Base-by-base conservation (phyloP, 2,888 invertebrate genomes). In the Sarcophaga variegata region DNA sequence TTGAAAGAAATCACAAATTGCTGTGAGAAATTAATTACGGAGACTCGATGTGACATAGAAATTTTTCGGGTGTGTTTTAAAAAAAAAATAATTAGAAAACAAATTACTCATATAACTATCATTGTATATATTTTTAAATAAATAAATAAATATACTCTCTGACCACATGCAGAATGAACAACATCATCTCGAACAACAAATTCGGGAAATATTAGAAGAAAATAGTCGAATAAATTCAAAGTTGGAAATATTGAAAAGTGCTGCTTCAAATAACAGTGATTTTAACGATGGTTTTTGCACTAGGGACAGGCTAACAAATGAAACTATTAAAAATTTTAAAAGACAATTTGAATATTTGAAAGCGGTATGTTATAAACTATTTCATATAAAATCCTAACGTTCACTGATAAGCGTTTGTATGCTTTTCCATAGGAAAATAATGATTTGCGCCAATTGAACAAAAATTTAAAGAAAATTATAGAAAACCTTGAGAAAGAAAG, bases 401-500 rank as follows among this genome's bases (percentile, higher is more conserved):
- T 54, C 59, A 54, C 45, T 62, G 45, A 63, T 3, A 54, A 12
- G 17, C 17, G 54, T 54, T 14, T 54, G 17, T 17, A 54, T 54
- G 12, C 60, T 22, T 75, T 5, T 85, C 83, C 81, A 71, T 90
- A 95, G 94, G 97, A 97, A 93, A 95, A 96, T 89, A 95, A 95
- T 74, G 95, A 95, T 0, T 93, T 96, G 3, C 94, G 95, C 69
- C 94, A 95, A 22, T 91, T 97, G 59, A 96, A 96, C 95, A 95
- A 95, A 91, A 95, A 95, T 85, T 95, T 96, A 0, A 94, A 96
- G 85, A 95, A 95, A 90, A 95, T 96, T 0, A 95, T 96, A 71
- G 95, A 95, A 60, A 94, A 94, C 72, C 93, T 97, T 82, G 96
- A 97, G 90, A 94, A 94, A 25, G 96, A 97, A 93, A 92, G 97